Evolutionary conservation across 1,140 invertebrate species (phyloP).

Genomic region (Maniola jurtina): DNA sequence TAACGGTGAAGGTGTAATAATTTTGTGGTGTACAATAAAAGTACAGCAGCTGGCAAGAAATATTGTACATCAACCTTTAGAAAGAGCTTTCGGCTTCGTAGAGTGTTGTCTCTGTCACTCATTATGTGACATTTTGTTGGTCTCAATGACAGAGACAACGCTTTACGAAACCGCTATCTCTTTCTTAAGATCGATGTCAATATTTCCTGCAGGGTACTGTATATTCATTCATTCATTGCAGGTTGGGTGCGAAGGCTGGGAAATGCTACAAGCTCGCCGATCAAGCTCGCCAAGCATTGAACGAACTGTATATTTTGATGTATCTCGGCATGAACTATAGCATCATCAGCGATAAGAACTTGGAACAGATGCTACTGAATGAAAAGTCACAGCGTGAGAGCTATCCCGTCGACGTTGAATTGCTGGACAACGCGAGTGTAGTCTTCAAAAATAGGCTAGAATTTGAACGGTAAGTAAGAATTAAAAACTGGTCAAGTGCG

Average conservation of each 20-base stretch:
- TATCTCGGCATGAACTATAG: slow-evolving; percentile 57
- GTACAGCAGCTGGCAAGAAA: too few species aligned
- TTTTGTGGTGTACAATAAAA: too few species aligned
- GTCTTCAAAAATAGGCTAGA: slow-evolving; percentile 53
- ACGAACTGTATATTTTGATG: slow-evolving; percentile 57
- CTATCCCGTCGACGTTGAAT: slow-evolving; percentile 49
- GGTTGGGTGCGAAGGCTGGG: slow-evolving; percentile 47
- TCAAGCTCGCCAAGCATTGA: slow-evolving; percentile 37
- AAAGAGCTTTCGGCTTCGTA: too few species aligned
- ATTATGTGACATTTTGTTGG: too few species aligned
- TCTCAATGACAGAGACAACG: too few species aligned
- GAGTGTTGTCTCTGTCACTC: too few species aligned
- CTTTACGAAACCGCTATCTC: too few species aligned
- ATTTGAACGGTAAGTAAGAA: slow-evolving; percentile 47
- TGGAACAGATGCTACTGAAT: slow-evolving; percentile 54
- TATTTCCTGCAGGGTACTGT: too few species aligned
- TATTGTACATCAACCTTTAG: too few species aligned
- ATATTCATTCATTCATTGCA: too few species aligned
- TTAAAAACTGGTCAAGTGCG: background rate
- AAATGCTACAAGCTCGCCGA: slow-evolving; percentile 53
- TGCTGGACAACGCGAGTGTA: slow-evolving; percentile 56
- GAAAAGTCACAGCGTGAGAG: slow-evolving; percentile 53
- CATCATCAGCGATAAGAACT: slow-evolving; percentile 52
- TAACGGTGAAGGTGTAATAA: too few species aligned
- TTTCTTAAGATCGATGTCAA: too few species aligned